phyloP scores from a whole-genome alignment of 2,113 vertebrate species.

The Ptychochromis oligacanthus region DNA sequence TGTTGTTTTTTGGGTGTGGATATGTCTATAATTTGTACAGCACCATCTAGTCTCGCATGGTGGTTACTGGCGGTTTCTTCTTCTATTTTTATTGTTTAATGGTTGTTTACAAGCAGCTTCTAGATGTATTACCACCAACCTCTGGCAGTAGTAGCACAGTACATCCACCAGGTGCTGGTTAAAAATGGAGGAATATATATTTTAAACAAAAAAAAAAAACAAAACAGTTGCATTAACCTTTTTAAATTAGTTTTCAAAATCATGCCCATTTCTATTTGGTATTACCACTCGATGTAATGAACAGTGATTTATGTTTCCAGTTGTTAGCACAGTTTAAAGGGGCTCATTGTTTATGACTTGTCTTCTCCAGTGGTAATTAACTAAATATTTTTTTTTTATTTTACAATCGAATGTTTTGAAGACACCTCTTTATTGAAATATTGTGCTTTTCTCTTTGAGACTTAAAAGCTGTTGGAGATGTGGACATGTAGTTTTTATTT shows the following conservation, averaged over 20 bases:
- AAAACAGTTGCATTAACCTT: too few relatives aligned
- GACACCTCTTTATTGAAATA: background rate
- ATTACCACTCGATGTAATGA: background rate
- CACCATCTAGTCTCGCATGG: rapidly evolving
- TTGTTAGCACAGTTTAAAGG: background rate
- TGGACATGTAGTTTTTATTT: background rate
- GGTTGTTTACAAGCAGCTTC: background rate
- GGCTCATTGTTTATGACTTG: background rate
- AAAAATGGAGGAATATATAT: too few relatives aligned
- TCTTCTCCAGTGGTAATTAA: background rate
- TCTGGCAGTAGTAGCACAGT: background rate
- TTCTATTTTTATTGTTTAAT: background rate
- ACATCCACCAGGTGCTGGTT: background rate
- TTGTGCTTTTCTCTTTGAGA: background rate
- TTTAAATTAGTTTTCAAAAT: background rate
- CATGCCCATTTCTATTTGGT: background rate
- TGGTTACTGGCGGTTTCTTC: background rate
- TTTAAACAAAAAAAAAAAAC: background rate
- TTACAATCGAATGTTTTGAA: background rate
- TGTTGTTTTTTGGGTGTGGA: background rate
- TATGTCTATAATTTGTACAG: background rate
- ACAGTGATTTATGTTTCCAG: background rate
- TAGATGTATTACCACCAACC: background rate
- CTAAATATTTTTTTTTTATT: background rate
- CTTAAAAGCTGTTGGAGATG: background rate